A percentile compares a stretch with the other conserved stretches of the same genome.
Conservation (phyloP, 2,113 vertebrate species). For the Lucifuga dentata region DNA sequence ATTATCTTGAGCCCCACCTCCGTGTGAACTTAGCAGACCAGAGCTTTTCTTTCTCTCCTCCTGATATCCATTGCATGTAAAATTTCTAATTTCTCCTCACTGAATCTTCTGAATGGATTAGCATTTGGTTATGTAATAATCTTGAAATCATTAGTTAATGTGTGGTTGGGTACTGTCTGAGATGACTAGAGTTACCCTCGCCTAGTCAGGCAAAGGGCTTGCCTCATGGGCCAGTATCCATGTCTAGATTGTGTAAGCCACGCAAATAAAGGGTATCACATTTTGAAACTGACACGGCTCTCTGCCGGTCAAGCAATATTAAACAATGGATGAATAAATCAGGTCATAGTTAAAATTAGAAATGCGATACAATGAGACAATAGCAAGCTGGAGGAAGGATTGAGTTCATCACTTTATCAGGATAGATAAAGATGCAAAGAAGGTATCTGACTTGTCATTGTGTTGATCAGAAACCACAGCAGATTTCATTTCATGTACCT, state of each 20-base stretch:
- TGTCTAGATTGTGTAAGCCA: slow-evolving; percentile 30
- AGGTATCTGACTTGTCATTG: not conserved
- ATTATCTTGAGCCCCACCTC: slow-evolving; percentile 64
- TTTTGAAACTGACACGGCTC: slow-evolving; percentile 57
- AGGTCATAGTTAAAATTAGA: slow-evolving; percentile 17
- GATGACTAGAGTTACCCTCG: slow-evolving; percentile 15
- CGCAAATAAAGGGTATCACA: slow-evolving; percentile 44
- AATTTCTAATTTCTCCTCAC: slow-evolving; percentile 28
- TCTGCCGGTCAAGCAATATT: slow-evolving; percentile 33
- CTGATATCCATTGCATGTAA: slow-evolving; percentile 3
- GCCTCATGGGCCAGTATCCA: slow-evolving; percentile 14
- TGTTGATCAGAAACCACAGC: not conserved
- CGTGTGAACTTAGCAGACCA: slow-evolving; percentile 10
- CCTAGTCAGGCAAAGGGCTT: not conserved
- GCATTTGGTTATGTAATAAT: slow-evolving; percentile 28
- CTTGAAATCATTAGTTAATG: slow-evolving; percentile 1
- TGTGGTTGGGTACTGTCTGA: slow-evolving; percentile 15
- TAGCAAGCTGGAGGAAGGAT: slow-evolving; percentile 12
- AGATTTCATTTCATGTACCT: not conserved
- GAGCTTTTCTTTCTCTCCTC: slow-evolving; percentile 20
- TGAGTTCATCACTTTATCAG: slow-evolving; percentile 6
- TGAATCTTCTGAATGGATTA: not conserved
- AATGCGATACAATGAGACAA: slow-evolving; percentile 37
- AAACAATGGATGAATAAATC: slow-evolving; percentile 55
- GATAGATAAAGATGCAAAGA: not conserved